phyloP scores from a whole-genome alignment of 2,113 vertebrate species.

The Trematocara macrostoma region DNA sequence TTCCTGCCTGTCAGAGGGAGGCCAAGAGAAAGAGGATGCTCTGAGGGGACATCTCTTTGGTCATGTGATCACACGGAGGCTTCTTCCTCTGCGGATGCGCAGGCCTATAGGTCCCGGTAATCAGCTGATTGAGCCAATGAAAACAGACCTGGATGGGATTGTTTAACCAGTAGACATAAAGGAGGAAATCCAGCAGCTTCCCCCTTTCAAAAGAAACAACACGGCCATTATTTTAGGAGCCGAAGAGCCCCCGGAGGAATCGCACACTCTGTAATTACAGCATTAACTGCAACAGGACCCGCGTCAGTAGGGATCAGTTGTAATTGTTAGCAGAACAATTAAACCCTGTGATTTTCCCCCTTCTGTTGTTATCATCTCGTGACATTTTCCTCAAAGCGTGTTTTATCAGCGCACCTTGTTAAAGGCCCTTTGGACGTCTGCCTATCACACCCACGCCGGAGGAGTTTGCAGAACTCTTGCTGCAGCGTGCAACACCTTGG shows the following conservation, averaged over 20 bases:
- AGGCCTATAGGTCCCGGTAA: not conserved
- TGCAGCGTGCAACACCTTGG: not conserved
- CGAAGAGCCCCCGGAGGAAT: not conserved
- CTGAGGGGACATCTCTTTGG: not conserved
- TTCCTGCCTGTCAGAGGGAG: not conserved
- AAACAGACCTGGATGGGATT: not conserved
- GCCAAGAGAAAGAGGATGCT: not conserved
- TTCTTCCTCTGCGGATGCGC: not conserved
- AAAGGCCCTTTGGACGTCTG: constrained; percentile 4
- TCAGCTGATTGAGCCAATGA: not conserved
- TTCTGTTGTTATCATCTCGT: constrained; percentile 24
- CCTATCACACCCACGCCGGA: not conserved
- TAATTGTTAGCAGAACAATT: not conserved
- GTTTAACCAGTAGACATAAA: not conserved
- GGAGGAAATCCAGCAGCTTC: not conserved
- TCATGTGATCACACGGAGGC: not conserved
- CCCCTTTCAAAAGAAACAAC: not conserved
- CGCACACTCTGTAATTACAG: not conserved
- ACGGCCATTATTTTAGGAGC: not conserved
- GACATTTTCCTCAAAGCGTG: constrained; percentile 44
- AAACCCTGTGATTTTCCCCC: constrained; percentile 17
- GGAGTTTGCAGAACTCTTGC: not conserved
- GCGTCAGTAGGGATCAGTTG: not conserved
- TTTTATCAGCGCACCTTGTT: constrained; percentile 46
- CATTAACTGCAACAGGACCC: not conserved